phyloP scores from a whole-genome alignment of 2,113 vertebrate species.

The Lucifuga dentata region DNA sequence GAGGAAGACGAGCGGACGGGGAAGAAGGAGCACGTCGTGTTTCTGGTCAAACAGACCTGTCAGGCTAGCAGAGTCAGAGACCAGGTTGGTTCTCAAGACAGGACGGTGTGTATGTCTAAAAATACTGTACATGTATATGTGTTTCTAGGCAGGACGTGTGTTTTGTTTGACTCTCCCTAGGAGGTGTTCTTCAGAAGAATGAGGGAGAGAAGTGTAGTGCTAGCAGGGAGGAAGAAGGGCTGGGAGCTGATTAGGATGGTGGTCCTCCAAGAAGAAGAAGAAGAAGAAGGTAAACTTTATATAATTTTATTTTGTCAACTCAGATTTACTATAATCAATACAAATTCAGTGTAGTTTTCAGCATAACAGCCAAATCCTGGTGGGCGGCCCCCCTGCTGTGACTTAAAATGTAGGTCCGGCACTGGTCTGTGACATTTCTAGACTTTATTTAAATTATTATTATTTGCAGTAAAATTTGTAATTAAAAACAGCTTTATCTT shows the following conservation, averaged over 20 bases:
- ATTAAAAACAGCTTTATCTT: too few species aligned
- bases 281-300: constrained; percentile 76
- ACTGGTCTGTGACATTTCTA: too few species aligned
- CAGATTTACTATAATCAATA: background rate
- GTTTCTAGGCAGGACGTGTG: too few species aligned
- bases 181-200: constrained; percentile 64
- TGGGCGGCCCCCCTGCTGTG: too few species aligned
- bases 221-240: constrained; percentile 68
- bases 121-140: too few species aligned
- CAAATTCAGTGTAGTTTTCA: too few species aligned
- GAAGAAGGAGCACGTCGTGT: constrained; percentile 84
- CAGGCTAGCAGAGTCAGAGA: background rate
- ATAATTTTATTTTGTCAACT: background rate
- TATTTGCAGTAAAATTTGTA: too few species aligned
- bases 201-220: constrained; percentile 64
- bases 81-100: background rate
- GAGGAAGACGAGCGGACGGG: constrained; percentile 80
- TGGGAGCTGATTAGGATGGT: constrained; percentile 79
- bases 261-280: constrained; percentile 81
- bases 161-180: constrained; percentile 12
- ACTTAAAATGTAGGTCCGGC: too few species aligned
- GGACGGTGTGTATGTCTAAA: constrained; percentile 21
- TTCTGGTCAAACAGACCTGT: constrained; percentile 79
- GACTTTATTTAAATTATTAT: too few species aligned
- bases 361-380: too few species aligned